Percentiles rank a stretch among this genome's conserved stretches.
Conservation (phyloP, 2,888 invertebrate genomes). For the Drosophila leonis region DNA sequence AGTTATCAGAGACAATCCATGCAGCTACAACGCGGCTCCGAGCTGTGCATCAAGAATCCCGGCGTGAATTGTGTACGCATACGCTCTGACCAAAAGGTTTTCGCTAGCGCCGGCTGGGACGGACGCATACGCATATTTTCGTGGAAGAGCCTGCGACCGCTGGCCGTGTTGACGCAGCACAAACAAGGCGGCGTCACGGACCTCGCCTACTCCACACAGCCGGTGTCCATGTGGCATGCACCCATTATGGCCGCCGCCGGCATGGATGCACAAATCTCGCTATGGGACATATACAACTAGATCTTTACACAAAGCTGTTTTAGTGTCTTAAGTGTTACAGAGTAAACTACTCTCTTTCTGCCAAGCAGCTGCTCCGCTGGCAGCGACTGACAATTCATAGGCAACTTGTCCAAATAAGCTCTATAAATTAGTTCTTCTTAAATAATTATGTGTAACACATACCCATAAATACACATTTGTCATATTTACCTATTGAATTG, state of each 20-base stretch:
- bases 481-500: neutral
- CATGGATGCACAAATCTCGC: slow-evolving; percentile 90
- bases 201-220: slow-evolving; percentile 89
- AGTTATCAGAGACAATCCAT: slow-evolving; percentile 82
- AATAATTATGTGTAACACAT: neutral
- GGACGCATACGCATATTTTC: slow-evolving; percentile 91
- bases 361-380: slow-evolving; percentile 11
- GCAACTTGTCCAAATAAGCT: slow-evolving; percentile 11
- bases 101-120: slow-evolving; percentile 92
- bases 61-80: slow-evolving; percentile 90
- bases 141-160: slow-evolving; percentile 90
- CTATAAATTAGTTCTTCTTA: slow-evolving; percentile 11
- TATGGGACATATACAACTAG: slow-evolving; percentile 93
- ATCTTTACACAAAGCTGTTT: neutral
- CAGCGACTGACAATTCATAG: slow-evolving; percentile 41
- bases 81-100: slow-evolving; percentile 90
- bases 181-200: slow-evolving; percentile 90
- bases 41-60: slow-evolving; percentile 90
- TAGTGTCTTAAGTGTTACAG: slow-evolving; percentile 45
- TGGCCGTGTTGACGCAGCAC: slow-evolving; percentile 91
- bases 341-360: slow-evolving; percentile 11
- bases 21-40: slow-evolving; percentile 87
- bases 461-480: slow-evolving; percentile 3
- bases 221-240: slow-evolving; percentile 90
- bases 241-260: slow-evolving; percentile 92